Percentiles rank a stretch among this genome's conserved stretches.
Conservation (phyloP, 2,113 vertebrate species). For the Cyanoramphus novaezelandiae region DNA sequence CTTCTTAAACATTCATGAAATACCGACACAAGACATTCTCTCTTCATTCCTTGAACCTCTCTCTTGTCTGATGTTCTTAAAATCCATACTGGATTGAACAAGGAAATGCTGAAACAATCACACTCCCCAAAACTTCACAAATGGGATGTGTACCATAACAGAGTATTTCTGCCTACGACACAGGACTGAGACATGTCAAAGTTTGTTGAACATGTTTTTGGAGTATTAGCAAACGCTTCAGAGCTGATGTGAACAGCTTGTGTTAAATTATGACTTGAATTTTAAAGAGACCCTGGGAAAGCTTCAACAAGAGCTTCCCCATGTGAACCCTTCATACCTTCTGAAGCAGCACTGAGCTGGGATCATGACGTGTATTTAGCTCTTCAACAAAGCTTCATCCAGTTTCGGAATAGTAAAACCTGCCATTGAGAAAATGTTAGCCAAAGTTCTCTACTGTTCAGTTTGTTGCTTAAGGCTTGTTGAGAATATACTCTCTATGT, state of each 20-base stretch:
- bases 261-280: background rate
- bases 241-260: background rate
- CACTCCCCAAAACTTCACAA: background rate
- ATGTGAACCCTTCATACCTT: background rate
- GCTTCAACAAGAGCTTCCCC: background rate
- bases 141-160: background rate
- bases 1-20: conserved; percentile 42
- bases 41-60: background rate
- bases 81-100: background rate
- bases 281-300: conserved; percentile 15
- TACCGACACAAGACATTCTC: background rate
- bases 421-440: background rate
- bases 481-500: conserved; percentile 7
- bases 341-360: background rate
- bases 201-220: conserved; percentile 7
- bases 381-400: conserved; percentile 44
- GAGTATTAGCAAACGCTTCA: conserved; percentile 28
- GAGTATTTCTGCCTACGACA: conserved; percentile 26
- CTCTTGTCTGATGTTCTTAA: background rate
- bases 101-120: conserved; percentile 26
- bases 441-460: background rate
- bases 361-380: background rate
- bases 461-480: conserved; percentile 37
- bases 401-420: background rate
- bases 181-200: background rate